Evolutionary conservation across 2,888 invertebrate species (phyloP), one percentile per base, ranked within the genome.

Genomic region (Agapostemon virescens): DNA sequence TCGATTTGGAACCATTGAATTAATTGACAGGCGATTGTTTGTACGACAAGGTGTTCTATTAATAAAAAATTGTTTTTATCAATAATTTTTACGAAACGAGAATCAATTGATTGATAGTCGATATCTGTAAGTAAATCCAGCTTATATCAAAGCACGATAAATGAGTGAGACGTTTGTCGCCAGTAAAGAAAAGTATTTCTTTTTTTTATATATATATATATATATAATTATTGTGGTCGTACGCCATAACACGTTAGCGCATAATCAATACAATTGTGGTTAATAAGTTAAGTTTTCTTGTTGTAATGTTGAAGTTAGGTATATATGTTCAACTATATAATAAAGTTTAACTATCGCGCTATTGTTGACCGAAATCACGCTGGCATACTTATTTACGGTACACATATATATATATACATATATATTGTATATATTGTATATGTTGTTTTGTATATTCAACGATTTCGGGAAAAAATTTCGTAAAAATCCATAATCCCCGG

Each of bases 181-280:
- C 82, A 82, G 77, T 81, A 81, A 76, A 70, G 69, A 74, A 77
- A 55, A 70, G 42, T 79, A 70, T 75, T 77, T 69, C 63, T 61
- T 33, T 61, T 77, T 66, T 64, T 45, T 69, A n/a, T n/a, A n/a
- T n/a, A n/a, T n/a, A n/a, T n/a, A n/a, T n/a, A n/a, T n/a, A n/a
- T 40, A 38, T 45, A 33, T 74, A 52, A 55, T 67, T 66, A 74
- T 63, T 67, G 49, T 69, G 55, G 61, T 52, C 23, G 33, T 45
- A 61, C 23, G 68, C 17, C 40, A 26, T 49, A 69, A 69, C 66
- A 64, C 52, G 30, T 49, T 69, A 64, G 61, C 64, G 33, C 49
- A 71, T 74, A 73, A 67, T 84, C 69, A 77, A 69, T 67, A 70
- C 74, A 81, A 52, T 69, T 69, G 45, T 64, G 64, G 40, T 63